phyloP scores from a whole-genome alignment of 1,140 invertebrate genomes.

The Amyelois transitella region DNA sequence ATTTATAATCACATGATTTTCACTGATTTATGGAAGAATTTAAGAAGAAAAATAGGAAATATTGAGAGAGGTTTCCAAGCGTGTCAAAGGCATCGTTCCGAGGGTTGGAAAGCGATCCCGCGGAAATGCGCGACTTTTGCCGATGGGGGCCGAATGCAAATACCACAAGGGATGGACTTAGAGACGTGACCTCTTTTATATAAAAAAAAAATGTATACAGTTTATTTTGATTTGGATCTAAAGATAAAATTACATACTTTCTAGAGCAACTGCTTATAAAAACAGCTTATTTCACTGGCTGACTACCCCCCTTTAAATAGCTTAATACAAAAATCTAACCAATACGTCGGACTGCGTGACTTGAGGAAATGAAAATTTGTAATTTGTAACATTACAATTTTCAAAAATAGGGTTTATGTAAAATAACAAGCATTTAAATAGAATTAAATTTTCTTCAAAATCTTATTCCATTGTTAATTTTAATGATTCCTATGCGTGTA shows the following conservation, averaged over 20 bases:
- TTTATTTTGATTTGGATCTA: too few species aligned
- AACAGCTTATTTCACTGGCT: too few species aligned
- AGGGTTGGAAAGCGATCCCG: slow-evolving; percentile 56
- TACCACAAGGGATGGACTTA: slow-evolving; percentile 39
- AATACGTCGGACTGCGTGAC: too few species aligned
- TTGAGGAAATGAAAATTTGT: too few species aligned
- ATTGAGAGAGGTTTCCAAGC: slow-evolving; percentile 63
- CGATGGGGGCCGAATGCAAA: slow-evolving; percentile 60
- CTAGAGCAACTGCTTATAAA: too few species aligned
- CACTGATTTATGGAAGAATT: slow-evolving; percentile 31
- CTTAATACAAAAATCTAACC: too few species aligned
- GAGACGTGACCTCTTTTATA: slow-evolving; percentile 24
- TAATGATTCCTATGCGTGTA: too few species aligned
- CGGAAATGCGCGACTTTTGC: slow-evolving; percentile 56
- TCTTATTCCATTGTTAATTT: too few species aligned
- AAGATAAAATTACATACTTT: too few species aligned
- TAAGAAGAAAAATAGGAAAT: slow-evolving; percentile 35
- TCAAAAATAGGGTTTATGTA: neutral
- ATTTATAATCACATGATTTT: slow-evolving; percentile 24
- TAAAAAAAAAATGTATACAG: neutral
- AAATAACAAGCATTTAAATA: neutral
- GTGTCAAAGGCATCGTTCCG: slow-evolving; percentile 53
- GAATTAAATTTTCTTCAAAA: too few species aligned
- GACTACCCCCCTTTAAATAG: neutral
- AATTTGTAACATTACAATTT: neutral